Conservation (phyloP, 2,888 invertebrate species). For the Cremastobaeus sp. region DNA sequence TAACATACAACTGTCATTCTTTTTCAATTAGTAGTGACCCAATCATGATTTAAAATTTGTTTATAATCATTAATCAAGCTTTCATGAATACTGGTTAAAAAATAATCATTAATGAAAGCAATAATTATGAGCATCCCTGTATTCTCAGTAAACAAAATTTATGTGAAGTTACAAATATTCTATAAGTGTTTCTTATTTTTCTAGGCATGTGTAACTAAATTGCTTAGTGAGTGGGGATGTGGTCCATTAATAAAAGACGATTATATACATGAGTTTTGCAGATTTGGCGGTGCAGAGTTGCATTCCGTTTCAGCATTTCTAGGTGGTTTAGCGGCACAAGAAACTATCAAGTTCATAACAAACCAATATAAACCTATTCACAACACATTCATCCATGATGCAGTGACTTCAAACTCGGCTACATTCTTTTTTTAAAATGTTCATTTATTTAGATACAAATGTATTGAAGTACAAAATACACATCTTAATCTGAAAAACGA, state of each 20-base stretch:
- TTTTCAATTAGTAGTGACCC: no score
- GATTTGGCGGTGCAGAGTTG: slow-evolving; percentile 96
- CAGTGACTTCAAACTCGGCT: slow-evolving; percentile 90
- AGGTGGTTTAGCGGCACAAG: slow-evolving; percentile 96
- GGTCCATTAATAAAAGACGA: slow-evolving; percentile 91
- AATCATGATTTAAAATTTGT: no score
- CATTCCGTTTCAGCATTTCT: slow-evolving; percentile 96
- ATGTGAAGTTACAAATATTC: neutral
- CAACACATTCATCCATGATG: slow-evolving; percentile 97
- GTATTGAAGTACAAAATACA: slow-evolving; percentile 51
- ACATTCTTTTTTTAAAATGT: slow-evolving; percentile 86
- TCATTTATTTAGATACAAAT: slow-evolving; percentile 58
- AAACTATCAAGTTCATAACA: slow-evolving; percentile 80
- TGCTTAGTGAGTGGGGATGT: slow-evolving; percentile 92
- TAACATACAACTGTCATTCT: no score
- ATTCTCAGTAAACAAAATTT: neutral
- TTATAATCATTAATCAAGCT: no score
- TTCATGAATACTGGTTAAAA: no score
- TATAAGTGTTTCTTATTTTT: slow-evolving; percentile 23
- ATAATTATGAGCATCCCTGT: no score
- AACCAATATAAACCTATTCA: slow-evolving; percentile 96
- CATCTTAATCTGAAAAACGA: slow-evolving; percentile 30
- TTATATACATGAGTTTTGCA: slow-evolving; percentile 95
- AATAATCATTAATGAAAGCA: no score
- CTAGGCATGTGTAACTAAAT: slow-evolving; percentile 82